Conservation (phyloP, 2,113 vertebrate species). For the Perognathus longimembris region DNA sequence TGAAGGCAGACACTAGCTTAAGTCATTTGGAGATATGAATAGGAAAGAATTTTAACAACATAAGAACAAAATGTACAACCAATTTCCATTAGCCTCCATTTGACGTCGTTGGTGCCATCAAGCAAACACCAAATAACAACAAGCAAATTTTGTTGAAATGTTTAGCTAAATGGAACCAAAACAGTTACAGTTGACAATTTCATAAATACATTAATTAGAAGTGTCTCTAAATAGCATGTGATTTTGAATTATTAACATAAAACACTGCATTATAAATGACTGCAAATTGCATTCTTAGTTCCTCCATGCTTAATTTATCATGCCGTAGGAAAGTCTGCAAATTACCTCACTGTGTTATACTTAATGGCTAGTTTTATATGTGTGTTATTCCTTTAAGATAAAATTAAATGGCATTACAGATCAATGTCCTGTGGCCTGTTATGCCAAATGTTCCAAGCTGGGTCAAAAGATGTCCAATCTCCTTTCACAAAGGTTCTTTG, state of each 20-base stretch:
- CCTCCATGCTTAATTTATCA: constrained; percentile 92
- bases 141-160: constrained; percentile 89
- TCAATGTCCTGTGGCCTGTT: constrained; percentile 81
- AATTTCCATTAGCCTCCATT: constrained; percentile 84
- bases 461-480: constrained; percentile 62
- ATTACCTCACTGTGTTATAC: constrained; percentile 89
- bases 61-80: constrained; percentile 58
- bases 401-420: constrained; percentile 85
- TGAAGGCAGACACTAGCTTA: not conserved
- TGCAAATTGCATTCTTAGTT: constrained; percentile 92
- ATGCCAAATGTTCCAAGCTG: constrained; percentile 74
- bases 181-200: constrained; percentile 92
- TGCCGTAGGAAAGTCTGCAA: constrained; percentile 90
- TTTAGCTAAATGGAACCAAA: constrained; percentile 92
- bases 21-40: constrained; percentile 6
- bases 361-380: constrained; percentile 89
- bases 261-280: constrained; percentile 93
- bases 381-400: constrained; percentile 89
- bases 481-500: not conserved
- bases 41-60: not conserved
- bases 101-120: constrained; percentile 85
- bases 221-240: constrained; percentile 92
- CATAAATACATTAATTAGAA: constrained; percentile 93
- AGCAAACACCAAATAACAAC: constrained; percentile 88
- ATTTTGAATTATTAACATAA: constrained; percentile 94